Percentiles rank a stretch among this genome's conserved stretches.
These are phyloP conservation scores for Meloe dianella DNA, from an alignment of 2,888 invertebrate species.

Conservation along the genomic window DNA sequence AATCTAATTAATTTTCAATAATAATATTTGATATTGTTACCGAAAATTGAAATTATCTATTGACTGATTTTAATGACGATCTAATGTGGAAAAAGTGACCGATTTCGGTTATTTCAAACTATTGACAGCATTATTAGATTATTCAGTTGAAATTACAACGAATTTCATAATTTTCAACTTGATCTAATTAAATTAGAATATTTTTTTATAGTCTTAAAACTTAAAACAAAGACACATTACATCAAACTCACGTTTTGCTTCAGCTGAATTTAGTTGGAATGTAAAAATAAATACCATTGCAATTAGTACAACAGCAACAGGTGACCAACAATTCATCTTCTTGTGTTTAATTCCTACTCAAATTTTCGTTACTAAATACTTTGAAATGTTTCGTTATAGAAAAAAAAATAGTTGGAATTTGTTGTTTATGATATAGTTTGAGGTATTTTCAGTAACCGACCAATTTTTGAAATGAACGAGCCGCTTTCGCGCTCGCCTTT, in stretches of 20 bases:
- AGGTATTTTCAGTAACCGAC: slow-evolving; percentile 18
- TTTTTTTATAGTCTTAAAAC: too few relatives aligned
- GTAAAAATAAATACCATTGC: slow-evolving; percentile 40
- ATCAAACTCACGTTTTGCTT: slow-evolving; percentile 48
- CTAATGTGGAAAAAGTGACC: too few relatives aligned
- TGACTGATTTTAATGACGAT: too few relatives aligned
- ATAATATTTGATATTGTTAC: not conserved
- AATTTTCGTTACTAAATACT: not conserved
- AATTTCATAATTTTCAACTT: too few relatives aligned
- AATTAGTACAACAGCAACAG: slow-evolving; percentile 35
- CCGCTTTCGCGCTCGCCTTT: slow-evolving; percentile 47
- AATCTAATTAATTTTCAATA: slow-evolving; percentile 11
- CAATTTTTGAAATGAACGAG: slow-evolving; percentile 43
- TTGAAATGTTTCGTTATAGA: too few relatives aligned
- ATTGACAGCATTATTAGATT: too few relatives aligned
- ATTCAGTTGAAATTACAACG: too few relatives aligned
- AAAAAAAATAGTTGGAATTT: slow-evolving; percentile 10
- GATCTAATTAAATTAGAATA: too few relatives aligned
- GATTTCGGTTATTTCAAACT: too few relatives aligned
- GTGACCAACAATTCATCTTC: slow-evolving; percentile 38
- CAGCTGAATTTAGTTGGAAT: slow-evolving; percentile 38
- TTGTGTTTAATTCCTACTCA: slow-evolving; percentile 6
- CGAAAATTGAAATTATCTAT: not conserved
- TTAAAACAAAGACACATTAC: not conserved
- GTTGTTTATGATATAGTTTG: slow-evolving; percentile 16